Evolutionary conservation across 23 tunicate species (phyloP).

Genomic region (Aplidium turbinatum): DNA sequence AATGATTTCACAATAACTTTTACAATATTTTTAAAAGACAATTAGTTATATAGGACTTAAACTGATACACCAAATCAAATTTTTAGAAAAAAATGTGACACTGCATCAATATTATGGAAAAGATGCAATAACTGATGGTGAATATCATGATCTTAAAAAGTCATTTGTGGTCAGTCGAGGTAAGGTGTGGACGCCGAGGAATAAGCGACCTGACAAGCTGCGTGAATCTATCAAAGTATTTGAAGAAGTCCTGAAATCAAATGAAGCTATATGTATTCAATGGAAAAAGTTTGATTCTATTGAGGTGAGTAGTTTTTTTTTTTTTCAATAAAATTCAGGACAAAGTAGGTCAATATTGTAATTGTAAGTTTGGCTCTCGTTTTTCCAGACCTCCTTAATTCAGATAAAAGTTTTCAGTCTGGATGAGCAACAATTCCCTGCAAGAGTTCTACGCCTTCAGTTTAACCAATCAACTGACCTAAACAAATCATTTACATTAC

Average conservation of each 20-base stretch:
- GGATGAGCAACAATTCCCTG: background rate
- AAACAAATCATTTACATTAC: background rate
- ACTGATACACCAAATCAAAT: too few relatives aligned
- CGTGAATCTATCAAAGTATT: constrained; percentile 51
- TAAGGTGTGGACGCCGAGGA: constrained; percentile 68
- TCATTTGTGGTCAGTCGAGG: constrained; percentile 58
- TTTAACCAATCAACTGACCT: too few relatives aligned
- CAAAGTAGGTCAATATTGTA: too few relatives aligned
- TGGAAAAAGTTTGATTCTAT: constrained; percentile 27
- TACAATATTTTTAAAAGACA: background rate
- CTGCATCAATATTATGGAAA: constrained; percentile 35
- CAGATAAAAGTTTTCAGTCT: background rate
- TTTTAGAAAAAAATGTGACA: constrained; percentile 27
- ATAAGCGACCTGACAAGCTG: constrained; percentile 66
- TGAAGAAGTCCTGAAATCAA: constrained; percentile 52
- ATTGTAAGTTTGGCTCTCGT: background rate
- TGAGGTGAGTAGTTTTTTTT: background rate
- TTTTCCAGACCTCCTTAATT: background rate
- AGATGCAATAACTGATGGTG: constrained; percentile 39
- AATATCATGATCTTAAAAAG: constrained; percentile 57
- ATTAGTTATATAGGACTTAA: background rate
- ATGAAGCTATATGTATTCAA: constrained; percentile 26
- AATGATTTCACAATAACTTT: background rate
- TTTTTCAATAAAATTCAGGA: too few relatives aligned
- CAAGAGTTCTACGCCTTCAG: background rate